A percentile compares a stretch with the other conserved stretches of the same genome.
These are phyloP conservation scores for Phorcus lineatus DNA, from an alignment of 2,888 invertebrate genomes.

Conservation along the genomic window DNA sequence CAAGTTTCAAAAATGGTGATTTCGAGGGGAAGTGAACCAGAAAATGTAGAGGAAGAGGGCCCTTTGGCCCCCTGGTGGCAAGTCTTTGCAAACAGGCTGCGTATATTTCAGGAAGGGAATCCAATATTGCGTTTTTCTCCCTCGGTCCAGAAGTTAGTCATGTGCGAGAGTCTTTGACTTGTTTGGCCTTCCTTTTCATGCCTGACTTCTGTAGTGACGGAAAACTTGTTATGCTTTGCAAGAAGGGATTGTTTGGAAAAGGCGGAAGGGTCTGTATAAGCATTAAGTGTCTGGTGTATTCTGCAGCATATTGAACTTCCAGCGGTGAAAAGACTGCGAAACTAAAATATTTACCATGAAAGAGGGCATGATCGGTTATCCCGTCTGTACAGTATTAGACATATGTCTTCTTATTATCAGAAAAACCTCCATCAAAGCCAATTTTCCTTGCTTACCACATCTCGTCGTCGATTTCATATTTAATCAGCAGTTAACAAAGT, in stretches of 20 bases:
- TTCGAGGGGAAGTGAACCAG: slow-evolving; percentile 10
- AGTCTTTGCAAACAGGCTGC: background rate
- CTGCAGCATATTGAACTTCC: slow-evolving; percentile 19
- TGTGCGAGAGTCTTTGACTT: slow-evolving; percentile 27
- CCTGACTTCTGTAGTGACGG: slow-evolving; percentile 35
- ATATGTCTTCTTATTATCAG: slow-evolving; percentile 40
- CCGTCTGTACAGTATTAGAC: slow-evolving; percentile 32
- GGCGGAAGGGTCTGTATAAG: slow-evolving; percentile 26
- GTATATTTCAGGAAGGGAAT: slow-evolving; percentile 19
- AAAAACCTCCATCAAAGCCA: slow-evolving; percentile 29
- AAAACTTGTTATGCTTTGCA: slow-evolving; percentile 42
- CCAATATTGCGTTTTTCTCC: slow-evolving; percentile 26
- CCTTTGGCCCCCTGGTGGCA: background rate
- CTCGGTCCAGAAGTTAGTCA: slow-evolving; percentile 16
- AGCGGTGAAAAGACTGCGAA: slow-evolving; percentile 31
- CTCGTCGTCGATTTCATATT: background rate
- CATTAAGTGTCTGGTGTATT: slow-evolving; percentile 2
- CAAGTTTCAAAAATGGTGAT: slow-evolving; percentile 13
- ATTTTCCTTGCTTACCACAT: background rate
- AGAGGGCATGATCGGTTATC: slow-evolving; percentile 25
- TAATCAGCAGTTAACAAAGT: background rate
- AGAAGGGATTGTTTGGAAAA: slow-evolving; percentile 40
- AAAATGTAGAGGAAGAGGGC: background rate
- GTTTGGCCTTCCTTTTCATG: slow-evolving; percentile 26
- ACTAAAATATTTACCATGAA: slow-evolving; percentile 36